A percentile compares a stretch with the other conserved stretches of the same genome.
phyloP scores from a whole-genome alignment of 2,113 vertebrate species.

The Neopipo cinnamomea region DNA sequence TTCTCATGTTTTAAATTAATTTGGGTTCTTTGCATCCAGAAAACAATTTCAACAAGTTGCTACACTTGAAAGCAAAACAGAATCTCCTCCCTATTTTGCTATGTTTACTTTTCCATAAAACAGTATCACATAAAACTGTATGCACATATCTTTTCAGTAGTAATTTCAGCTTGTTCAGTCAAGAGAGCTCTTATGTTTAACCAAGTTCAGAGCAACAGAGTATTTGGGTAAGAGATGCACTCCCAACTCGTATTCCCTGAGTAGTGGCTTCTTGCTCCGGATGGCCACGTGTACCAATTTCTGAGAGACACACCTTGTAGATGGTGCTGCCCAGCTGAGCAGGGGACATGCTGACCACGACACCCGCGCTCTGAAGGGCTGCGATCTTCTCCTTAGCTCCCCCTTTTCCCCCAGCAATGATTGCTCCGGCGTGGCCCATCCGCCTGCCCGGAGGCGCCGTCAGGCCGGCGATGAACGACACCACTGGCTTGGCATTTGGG shows the following conservation, averaged over 20 bases:
- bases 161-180: background rate
- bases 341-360: conserved; percentile 96
- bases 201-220: background rate
- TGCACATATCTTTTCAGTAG: background rate
- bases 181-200: background rate
- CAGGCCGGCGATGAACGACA: conserved; percentile 97
- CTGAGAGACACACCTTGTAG: conserved; percentile 83
- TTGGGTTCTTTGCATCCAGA: background rate
- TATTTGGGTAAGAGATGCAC: background rate
- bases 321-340: conserved; percentile 97
- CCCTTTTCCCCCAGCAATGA: conserved; percentile 97
- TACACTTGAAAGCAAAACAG: background rate
- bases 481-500: conserved; percentile 89
- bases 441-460: conserved; percentile 93
- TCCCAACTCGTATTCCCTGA: background rate
- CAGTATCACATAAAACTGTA: background rate
- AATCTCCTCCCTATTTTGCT: background rate
- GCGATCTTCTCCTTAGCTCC: conserved; percentile 98
- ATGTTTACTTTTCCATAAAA: background rate
- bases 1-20: background rate
- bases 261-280: background rate
- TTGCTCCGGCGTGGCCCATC: conserved; percentile 97
- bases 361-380: conserved; percentile 91
- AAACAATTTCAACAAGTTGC: background rate
- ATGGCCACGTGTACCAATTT: accelerated